Evolutionary conservation across 2,113 vertebrate genomes (phyloP), one percentile per base, ranked within the genome.

Genomic region (Scomber colias): DNA sequence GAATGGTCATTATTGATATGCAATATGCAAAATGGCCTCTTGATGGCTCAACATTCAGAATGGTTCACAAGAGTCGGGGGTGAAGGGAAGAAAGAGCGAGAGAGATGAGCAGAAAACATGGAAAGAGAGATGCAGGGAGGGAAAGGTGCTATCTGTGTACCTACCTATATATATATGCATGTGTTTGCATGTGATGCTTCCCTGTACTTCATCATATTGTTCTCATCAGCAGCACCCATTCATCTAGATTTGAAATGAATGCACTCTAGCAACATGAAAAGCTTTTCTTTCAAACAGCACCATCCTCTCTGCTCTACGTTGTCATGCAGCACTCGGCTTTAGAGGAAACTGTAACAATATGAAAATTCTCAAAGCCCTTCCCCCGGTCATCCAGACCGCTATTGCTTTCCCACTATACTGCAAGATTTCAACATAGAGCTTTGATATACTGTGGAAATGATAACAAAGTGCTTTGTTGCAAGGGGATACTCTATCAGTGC

Each of bases 1-100:
- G 66, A 80, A 77, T 71, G 57, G 51, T 86, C 59, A 85, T 91
- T 89, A 92, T 89, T 90, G 82, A 92, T 83, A 89, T 87, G 84
- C 85, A 90, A 85, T 85, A 93, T 87, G 82, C 69, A 89, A 92
- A 92, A 90, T 83, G 65, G 83, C 59, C 71, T 40, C 77, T 92
- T 92, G 91, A 87, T 85, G 79, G 70, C 64, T 45, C 50, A 40
- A 75, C 76, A 66, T 53, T 81, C 71, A 10, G 66, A 6, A 8
- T 77, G 73, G 60, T 83, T 87, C 77, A 65, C 85, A 71, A 71
- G 54, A 67, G 68, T 82, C 3, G 1, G 45, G 44, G 75, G 57
- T 81, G 57, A 19, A 45, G 40, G 49, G 49, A 30, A n/a, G 4
- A 31, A 65, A 46, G 40, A 51, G 5, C 49, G 24, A 27, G 12